These are phyloP conservation scores for Excalfactoria chinensis DNA, from an alignment of 2,113 vertebrate genomes.

Conservation along the genomic window DNA sequence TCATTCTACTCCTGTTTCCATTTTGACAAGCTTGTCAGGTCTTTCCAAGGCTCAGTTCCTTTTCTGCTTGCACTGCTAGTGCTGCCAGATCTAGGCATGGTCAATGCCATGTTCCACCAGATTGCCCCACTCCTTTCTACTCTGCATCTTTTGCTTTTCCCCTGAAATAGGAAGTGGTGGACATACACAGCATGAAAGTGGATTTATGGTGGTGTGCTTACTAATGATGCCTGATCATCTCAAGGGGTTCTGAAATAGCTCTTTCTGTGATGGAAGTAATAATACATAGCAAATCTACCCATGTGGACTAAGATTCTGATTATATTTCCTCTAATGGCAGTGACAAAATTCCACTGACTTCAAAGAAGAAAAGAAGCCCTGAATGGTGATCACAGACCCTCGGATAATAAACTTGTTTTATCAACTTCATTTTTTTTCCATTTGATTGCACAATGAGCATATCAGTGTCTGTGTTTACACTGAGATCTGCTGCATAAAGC, in stretches of 20 bases:
- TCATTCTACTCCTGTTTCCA: slow-evolving; percentile 13
- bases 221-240: neutral
- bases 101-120: neutral
- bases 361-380: slow-evolving; percentile 49
- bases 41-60: neutral
- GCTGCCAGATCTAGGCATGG: neutral
- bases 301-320: neutral
- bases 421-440: slow-evolving; percentile 40
- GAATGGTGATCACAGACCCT: slow-evolving; percentile 21
- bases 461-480: slow-evolving; percentile 53
- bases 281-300: neutral
- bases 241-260: slow-evolving; percentile 25
- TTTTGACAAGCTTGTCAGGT: slow-evolving; percentile 22
- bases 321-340: neutral
- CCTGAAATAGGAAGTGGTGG: neutral
- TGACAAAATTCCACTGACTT: slow-evolving; percentile 48
- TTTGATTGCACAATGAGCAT: slow-evolving; percentile 50
- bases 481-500: slow-evolving; percentile 32
- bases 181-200: neutral
- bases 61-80: neutral
- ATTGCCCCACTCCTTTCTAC: neutral
- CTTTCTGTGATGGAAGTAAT: slow-evolving; percentile 23
- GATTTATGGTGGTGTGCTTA: neutral
- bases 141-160: neutral
- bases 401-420: slow-evolving; percentile 66